phyloP scores from a whole-genome alignment of 2,113 vertebrate genomes.

The Ailuropoda melanoleuca region DNA sequence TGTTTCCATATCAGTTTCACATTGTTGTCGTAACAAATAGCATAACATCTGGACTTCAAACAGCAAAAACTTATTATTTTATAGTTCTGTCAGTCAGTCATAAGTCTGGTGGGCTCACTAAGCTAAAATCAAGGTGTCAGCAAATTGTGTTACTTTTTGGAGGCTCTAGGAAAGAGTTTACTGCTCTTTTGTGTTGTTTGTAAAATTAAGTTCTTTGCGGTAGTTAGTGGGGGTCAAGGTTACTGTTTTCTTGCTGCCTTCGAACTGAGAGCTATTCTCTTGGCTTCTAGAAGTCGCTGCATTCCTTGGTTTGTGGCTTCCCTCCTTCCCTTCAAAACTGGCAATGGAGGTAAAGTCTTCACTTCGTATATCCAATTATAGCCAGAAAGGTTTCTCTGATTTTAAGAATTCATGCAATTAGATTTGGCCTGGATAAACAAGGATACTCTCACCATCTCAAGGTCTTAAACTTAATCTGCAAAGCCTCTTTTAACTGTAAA shows the following conservation, averaged over 20 bases:
- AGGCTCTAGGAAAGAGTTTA: neutral
- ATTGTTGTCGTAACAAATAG: neutral
- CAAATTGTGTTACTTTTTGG: neutral
- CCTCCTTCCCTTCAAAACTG: neutral
- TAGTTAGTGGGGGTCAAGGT: neutral
- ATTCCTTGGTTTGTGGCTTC: neutral
- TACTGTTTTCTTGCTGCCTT: neutral
- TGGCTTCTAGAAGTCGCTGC: neutral
- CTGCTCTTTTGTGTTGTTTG: neutral
- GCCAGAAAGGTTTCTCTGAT: neutral
- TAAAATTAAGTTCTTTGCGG: neutral
- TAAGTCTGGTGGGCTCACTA: neutral
- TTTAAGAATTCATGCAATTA: neutral
- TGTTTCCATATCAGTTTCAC: neutral
- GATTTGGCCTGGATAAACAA: neutral
- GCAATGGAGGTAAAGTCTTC: neutral
- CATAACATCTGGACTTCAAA: neutral
- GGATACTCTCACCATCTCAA: neutral
- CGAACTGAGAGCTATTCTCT: neutral
- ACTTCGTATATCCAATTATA: neutral
- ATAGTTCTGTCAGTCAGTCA: neutral
- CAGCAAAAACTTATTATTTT: neutral
- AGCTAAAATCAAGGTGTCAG: neutral
- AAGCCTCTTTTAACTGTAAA: neutral
- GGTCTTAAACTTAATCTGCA: neutral